These are phyloP conservation scores for Oryzias dopingdopingensis DNA, from an alignment of 2,797 vertebrate genomes.

Conservation along the genomic window DNA sequence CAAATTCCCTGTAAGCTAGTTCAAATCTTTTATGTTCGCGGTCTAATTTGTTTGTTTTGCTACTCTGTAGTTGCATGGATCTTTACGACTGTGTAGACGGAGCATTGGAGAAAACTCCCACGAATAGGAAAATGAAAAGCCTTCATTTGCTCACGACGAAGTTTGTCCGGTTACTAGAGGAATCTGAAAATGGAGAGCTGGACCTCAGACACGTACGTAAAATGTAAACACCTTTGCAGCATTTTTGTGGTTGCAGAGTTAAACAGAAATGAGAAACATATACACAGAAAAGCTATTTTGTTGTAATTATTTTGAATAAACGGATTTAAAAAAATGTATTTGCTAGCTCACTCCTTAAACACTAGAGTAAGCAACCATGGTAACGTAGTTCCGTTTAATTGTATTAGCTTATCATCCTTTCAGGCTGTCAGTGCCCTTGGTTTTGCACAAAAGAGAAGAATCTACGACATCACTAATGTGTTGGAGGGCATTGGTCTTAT, in stretches of 20 bases:
- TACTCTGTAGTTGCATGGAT: slow-evolving; percentile 33
- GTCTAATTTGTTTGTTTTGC: no score
- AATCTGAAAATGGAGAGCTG: slow-evolving; percentile 86
- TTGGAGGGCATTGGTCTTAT: slow-evolving; percentile 93
- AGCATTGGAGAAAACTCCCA: background rate
- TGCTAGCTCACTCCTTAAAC: no score
- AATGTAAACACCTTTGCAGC: background rate
- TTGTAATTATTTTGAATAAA: no score
- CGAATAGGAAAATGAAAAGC: slow-evolving; percentile 71
- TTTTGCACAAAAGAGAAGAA: slow-evolving; percentile 88
- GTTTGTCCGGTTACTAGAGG: slow-evolving; percentile 88
- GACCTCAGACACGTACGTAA: slow-evolving; percentile 87
- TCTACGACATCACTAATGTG: slow-evolving; percentile 97
- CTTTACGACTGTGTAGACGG: slow-evolving; percentile 8
- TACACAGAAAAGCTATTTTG: no score
- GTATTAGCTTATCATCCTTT: background rate
- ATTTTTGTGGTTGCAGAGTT: no score
- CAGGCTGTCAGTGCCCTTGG: slow-evolving; percentile 87
- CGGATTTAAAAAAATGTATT: no score
- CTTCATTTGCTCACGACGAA: slow-evolving; percentile 84
- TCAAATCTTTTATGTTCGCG: no score
- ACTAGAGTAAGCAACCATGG: no score
- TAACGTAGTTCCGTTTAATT: no score
- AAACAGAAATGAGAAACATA: no score
- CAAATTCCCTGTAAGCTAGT: background rate